Conservation (phyloP, 2,888 invertebrate genomes). For the Eurois occulta region DNA sequence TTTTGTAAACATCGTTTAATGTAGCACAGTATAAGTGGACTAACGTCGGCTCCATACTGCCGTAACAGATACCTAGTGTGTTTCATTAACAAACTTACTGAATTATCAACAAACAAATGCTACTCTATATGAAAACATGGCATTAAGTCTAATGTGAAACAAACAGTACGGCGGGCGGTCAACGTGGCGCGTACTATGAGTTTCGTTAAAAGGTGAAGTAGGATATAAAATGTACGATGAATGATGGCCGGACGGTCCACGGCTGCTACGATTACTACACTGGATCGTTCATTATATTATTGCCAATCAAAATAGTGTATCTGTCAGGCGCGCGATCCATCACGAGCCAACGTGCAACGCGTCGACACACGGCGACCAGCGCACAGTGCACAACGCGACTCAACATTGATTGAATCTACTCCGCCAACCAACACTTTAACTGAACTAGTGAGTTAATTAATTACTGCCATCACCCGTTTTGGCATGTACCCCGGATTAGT, state of each 20-base stretch:
- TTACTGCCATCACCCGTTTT: constrained; percentile 77
- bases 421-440: constrained; percentile 78
- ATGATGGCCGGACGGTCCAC: constrained; percentile 84
- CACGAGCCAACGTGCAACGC: constrained; percentile 80
- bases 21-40: constrained; percentile 81
- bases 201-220: constrained; percentile 79
- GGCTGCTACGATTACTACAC: constrained; percentile 86
- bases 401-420: constrained; percentile 78
- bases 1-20: constrained; percentile 87
- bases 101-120: constrained; percentile 73
- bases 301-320: constrained; percentile 91
- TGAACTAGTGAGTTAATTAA: constrained; percentile 79
- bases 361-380: constrained; percentile 75
- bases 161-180: constrained; percentile 54
- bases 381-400: constrained; percentile 61
- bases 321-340: constrained; percentile 89
- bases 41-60: constrained; percentile 77
- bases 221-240: constrained; percentile 84
- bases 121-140: constrained; percentile 74
- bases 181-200: constrained; percentile 70
- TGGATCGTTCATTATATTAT: constrained; percentile 89
- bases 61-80: constrained; percentile 71
- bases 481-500: constrained; percentile 76
- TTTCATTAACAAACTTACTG: constrained; percentile 62
- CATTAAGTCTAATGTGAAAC: constrained; percentile 70